Evolutionary conservation across 2,888 invertebrate genomes (phyloP), one percentile per base, ranked within the genome.

Genomic region (Lasioglossum leucozonium): DNA sequence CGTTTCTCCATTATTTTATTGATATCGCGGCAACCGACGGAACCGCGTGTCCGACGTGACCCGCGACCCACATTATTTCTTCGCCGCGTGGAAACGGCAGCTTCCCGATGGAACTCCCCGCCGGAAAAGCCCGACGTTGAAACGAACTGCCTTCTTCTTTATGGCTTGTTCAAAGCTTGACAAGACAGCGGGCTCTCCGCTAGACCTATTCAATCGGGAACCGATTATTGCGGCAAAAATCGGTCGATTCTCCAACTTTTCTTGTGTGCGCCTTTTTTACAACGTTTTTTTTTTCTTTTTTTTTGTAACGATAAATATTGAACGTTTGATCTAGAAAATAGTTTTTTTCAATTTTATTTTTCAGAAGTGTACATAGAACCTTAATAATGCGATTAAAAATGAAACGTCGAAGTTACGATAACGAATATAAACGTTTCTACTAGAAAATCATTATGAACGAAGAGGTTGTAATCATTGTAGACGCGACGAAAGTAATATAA

Each of bases 1-100:
- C 65, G 18, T 34, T 65, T 34, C 26, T 37, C 76, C 72, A 72
- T 82, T 85, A 77, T 80, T 87, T 89, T 85, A 85, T 89, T 67
- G 79, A 71, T 69, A 73, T 79, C 82, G 74, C 55, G 62, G 58
- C 67, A n/a, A 30, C 37, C 78, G 72, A 73, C 77, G 83, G 82
- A 82, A 82, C 22, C 72, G 5, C 42, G 65, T 47, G 75, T 83
- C 65, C 82, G 55, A 62, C 73, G 58, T 44, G 67, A 77, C 72
- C 67, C 67, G 72, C 82, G 83, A 73, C 77, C 84, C 73, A 82
- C 69, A 84, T 82, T 34, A 34, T 76, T 73, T 84, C 76, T 75
- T 78, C 42, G n/a, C 30, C 16, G 34, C 16, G 40, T 13, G 22
- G 42, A 72, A 62, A 42, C 47, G 55, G n/a, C 72, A 72, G 78